A percentile compares a stretch with the other conserved stretches of the same genome.
phyloP scores from a whole-genome alignment of 2,113 vertebrate species.

The Aleadryas rufinucha region DNA sequence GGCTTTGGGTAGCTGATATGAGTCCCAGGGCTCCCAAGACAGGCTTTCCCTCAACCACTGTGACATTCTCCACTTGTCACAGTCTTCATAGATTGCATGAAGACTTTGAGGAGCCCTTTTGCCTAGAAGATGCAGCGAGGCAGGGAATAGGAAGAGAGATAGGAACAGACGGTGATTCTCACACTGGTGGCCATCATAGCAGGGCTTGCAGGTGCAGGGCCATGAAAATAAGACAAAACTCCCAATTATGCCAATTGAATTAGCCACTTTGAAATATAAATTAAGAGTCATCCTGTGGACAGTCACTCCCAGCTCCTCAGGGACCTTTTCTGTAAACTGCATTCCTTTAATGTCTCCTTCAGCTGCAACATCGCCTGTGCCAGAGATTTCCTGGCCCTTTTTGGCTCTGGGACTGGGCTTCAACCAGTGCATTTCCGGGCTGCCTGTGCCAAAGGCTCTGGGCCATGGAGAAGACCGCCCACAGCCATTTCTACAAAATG shows the following conservation, averaged over 20 bases:
- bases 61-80: background rate
- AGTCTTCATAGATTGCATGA: background rate
- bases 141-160: background rate
- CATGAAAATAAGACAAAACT: background rate
- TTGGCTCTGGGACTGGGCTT: background rate
- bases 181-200: background rate
- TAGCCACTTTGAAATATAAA: constrained; percentile 8
- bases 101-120: background rate
- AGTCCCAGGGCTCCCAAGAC: background rate
- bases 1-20: background rate
- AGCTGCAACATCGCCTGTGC: background rate
- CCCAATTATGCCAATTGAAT: background rate
- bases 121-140: background rate
- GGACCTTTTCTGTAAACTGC: background rate
- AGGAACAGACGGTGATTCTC: background rate
- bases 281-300: background rate
- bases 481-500: background rate
- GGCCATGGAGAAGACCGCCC: rapidly evolving
- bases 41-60: background rate
- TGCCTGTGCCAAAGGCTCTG: background rate
- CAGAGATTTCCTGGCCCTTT: background rate
- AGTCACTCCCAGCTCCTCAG: background rate
- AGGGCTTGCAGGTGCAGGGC: background rate
- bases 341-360: background rate
- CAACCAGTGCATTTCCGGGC: rapidly evolving